Base-by-base conservation (phyloP, 1,140 invertebrate species). In the Phortica variegata region DNA sequence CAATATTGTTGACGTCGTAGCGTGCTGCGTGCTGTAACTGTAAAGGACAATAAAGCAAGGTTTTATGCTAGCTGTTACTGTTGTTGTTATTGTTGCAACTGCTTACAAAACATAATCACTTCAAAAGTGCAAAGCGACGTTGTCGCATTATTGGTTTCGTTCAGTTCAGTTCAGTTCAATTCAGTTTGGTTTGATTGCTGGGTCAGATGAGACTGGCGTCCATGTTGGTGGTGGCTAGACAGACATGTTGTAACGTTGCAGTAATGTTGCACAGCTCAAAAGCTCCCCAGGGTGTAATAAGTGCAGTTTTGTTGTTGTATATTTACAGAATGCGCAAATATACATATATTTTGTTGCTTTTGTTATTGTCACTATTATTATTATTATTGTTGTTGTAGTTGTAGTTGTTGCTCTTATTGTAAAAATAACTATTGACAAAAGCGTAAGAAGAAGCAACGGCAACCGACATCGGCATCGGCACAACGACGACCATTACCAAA, bases 41-140 rank as follows among this genome's bases (percentile, higher is more conserved):
- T n/a, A n/a, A n/a, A n/a, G n/a, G n/a, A n/a, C n/a, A n/a, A n/a
- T n/a, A n/a, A n/a, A n/a, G n/a, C n/a, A n/a, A 29, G 6, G 12
- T 6, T 29, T 7, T 29, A 29, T 29, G 12, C 26, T 34, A 8
- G 32, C 13, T n/a, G 32, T n/a, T 15, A 53, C 46, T 38, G 5
- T 9, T 21, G 15, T 38, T 42, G 48, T 40, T 10, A 8, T 12
- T 16, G 33, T 8, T 34, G 45, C 15, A 39, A 10, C 4, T 58
- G 56, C 60, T 66, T 62, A 60, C 63, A 60, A 56, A 52, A 61
- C 60, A 60, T 66, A 66, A 66, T 68, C 63, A 66, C 62, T 62
- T 60, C 68, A 68, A 68, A 68, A 60, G 45, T 55, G 43, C 51
- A 43, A 47, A 43, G 56, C 44, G 52, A 45, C 57, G 41, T 12